Evolutionary conservation across 2,888 invertebrate species (phyloP), one percentile per base, ranked within the genome.

Genomic region (Tetramorium bicarinatum): DNA sequence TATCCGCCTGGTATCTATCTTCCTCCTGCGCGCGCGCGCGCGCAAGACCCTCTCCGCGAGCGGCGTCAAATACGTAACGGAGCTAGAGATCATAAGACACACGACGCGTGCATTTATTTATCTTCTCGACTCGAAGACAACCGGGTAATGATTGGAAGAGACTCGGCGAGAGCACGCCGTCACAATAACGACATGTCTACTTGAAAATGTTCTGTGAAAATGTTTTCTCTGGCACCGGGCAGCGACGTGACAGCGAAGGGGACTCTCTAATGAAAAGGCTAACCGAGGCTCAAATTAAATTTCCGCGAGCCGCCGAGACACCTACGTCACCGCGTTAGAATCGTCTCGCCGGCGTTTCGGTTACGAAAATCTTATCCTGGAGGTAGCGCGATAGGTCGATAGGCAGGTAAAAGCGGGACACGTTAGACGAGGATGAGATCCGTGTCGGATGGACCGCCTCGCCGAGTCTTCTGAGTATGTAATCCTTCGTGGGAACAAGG

Each of bases 401-500:
- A 74, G 67, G 9, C 69, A 38, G 80, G 88, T 85, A 88, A 88
- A 87, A 88, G 83, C 88, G 69, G 87, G 85, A 82, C 85, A 87
- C 61, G 86, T 83, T 83, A 71, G 47, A 86, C 49, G 29, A 83
- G 47, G 80, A 84, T 75, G 69, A 74, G 71, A 82, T 85, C 81
- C 85, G 84, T 84, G 77, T 83, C 84, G 85, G 34, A 84, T 81
- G 76, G 88, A 69, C 80, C 82, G 56, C 54, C 44, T 81, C 67
- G 67, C 62, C 61, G 71, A 11, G 47, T 86, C 76, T 79, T 21
- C 69, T 67, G 38, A 44, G 69, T 69, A 82, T 56, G 74, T 69
- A 79, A 52, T 64, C 74, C 54, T 25, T 80, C 85, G 88, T 89
- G 89, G 86, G 89, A 89, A 89, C 81, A 86, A 88, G 85, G 80